A percentile compares a stretch with the other conserved stretches of the same genome.
Evolutionary conservation across 2,888 invertebrate species (phyloP).

Genomic region (Acronicta psi): DNA sequence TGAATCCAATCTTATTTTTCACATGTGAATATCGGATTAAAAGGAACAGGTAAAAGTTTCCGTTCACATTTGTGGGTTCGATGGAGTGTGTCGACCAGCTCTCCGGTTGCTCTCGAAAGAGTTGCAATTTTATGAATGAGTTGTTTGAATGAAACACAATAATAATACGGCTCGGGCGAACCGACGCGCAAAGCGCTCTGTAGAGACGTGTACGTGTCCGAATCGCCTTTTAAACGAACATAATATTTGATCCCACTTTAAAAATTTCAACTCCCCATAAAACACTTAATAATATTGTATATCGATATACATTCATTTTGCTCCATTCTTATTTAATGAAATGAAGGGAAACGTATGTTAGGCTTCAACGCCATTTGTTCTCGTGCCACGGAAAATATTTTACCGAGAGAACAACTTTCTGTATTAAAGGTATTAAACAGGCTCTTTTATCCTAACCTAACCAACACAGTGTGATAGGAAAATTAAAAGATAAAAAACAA

Average conservation of each 20-base stretch:
- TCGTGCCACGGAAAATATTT: background rate
- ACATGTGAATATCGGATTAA: slow-evolving; percentile 60
- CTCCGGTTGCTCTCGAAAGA: slow-evolving; percentile 79
- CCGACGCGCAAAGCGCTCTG: slow-evolving; percentile 70
- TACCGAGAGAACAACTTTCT: slow-evolving; percentile 1
- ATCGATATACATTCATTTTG: slow-evolving; percentile 52
- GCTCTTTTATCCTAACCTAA: no score
- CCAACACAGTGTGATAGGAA: background rate
- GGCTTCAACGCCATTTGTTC: background rate
- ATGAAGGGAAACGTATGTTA: no score
- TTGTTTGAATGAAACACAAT: slow-evolving; percentile 86
- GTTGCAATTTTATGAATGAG: slow-evolving; percentile 88
- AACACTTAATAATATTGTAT: slow-evolving; percentile 75
- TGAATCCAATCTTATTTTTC: slow-evolving; percentile 62
- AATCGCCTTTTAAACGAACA: slow-evolving; percentile 68
- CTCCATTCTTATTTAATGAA: slow-evolving; percentile 39
- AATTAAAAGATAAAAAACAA: slow-evolving; percentile 4
- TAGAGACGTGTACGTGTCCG: slow-evolving; percentile 68
- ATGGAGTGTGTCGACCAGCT: slow-evolving; percentile 74
- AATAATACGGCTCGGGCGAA: slow-evolving; percentile 74
- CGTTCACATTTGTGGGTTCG: slow-evolving; percentile 71
- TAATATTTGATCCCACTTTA: slow-evolving; percentile 67
- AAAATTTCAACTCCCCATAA: slow-evolving; percentile 75
- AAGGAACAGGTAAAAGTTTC: slow-evolving; percentile 63
- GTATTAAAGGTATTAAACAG: background rate